Evolutionary conservation across 1,140 invertebrate genomes (phyloP).

Genomic region (Nautilus pompilius): DNA sequence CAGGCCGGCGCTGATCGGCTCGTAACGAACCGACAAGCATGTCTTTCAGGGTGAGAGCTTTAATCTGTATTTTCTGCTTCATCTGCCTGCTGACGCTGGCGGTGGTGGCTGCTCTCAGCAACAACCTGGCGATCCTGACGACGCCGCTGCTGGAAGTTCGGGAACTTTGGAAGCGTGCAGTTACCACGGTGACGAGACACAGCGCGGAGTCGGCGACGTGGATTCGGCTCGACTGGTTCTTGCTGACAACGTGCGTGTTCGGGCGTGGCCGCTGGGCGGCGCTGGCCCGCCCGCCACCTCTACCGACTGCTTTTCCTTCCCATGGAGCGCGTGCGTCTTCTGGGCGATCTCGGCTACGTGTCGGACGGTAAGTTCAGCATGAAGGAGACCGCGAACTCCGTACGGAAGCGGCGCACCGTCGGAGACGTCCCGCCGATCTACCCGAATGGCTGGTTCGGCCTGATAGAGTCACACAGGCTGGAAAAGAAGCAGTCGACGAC

Average conservation of each 20-base stretch:
- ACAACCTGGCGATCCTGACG: slow-evolving; percentile 16
- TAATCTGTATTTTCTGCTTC: no score
- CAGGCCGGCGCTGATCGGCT: no score
- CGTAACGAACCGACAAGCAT: no score
- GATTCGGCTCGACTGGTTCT: slow-evolving; percentile 16
- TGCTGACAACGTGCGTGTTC: slow-evolving; percentile 21
- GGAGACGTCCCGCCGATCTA: slow-evolving; percentile 67
- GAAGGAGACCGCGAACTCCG: slow-evolving; percentile 51
- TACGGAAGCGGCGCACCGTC: slow-evolving; percentile 57
- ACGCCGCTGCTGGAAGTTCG: slow-evolving; percentile 36
- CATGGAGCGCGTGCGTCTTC: slow-evolving; percentile 37
- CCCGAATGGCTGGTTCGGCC: slow-evolving; percentile 85
- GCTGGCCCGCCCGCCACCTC: slow-evolving; percentile 11
- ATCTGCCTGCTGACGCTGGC: background rate
- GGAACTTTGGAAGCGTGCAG: slow-evolving; percentile 31
- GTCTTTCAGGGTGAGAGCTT: no score
- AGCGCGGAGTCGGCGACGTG: background rate
- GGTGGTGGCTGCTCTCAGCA: background rate
- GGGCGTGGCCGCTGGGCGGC: no score
- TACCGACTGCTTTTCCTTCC: slow-evolving; percentile 34
- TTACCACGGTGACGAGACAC: slow-evolving; percentile 7
- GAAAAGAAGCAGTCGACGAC: slow-evolving; percentile 63
- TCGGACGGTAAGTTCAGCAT: slow-evolving; percentile 40
- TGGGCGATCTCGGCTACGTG: slow-evolving; percentile 58
- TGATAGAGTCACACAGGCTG: slow-evolving; percentile 70